phyloP scores from a whole-genome alignment of 2,888 invertebrate species.

The Eupithecia insigniata region DNA sequence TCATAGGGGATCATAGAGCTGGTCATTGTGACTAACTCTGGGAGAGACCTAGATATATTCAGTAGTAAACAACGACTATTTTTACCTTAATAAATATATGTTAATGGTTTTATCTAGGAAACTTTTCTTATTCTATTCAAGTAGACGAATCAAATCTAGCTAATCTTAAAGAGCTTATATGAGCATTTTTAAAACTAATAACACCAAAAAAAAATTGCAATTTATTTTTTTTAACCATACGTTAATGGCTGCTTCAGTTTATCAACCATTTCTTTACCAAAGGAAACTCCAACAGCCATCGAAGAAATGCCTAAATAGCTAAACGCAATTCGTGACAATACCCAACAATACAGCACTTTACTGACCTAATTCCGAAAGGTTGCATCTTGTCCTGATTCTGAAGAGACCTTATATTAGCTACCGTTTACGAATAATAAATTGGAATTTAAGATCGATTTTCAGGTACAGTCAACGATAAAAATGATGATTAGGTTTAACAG shows the following conservation, averaged over 20 bases:
- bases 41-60: not conserved
- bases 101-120: not conserved
- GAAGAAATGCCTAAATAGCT: constrained; percentile 46
- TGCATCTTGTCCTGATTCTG: constrained; percentile 73
- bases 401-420: constrained; percentile 52
- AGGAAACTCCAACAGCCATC: constrained; percentile 16
- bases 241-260: not conserved
- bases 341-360: constrained; percentile 59
- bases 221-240: too few relatives aligned
- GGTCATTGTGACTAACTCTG: too few relatives aligned
- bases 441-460: not conserved
- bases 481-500: not conserved
- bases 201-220: too few relatives aligned
- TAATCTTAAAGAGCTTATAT: not conserved
- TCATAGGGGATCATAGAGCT: too few relatives aligned
- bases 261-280: not conserved
- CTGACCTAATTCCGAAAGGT: constrained; percentile 75
- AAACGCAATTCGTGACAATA: constrained; percentile 44
- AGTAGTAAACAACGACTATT: not conserved
- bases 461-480: not conserved
- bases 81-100: not conserved
- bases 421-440: constrained; percentile 19
- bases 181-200: not conserved
- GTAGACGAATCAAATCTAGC: not conserved
- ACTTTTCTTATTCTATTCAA: not conserved